Evolutionary conservation across 2,888 invertebrate species (phyloP), one percentile per base, ranked within the genome.

Genomic region (Metacarcinus magister): DNA sequence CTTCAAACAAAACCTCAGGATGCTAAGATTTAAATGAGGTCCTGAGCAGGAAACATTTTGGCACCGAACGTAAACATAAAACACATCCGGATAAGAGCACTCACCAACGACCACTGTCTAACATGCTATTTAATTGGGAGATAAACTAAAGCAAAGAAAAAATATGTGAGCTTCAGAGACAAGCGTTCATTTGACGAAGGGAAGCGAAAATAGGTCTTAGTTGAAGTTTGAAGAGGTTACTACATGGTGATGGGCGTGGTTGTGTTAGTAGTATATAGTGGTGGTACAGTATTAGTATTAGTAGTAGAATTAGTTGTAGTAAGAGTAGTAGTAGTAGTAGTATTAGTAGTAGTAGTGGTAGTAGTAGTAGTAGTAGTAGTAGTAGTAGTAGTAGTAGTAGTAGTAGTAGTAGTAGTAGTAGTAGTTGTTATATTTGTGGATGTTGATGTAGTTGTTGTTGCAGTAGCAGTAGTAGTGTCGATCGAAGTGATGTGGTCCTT

Each of bases 121-220:
- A 32, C 82, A 32, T 82, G 82, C 32, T 82, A 32, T 82, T 82
- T 82, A 82, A 82, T 82, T 82, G 82, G 82, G 82, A 82, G 82
- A 82, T 82, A 82, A 82, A 82, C 82, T 67, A 82, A 82, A 82
- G 28, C 60, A 67, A 67, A 67, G 60, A 67, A 67, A 67, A 67
- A 19, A 67, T 67, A 67, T 67, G 67, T 67, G 67, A 67, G 16
- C 67, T 67, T 16, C 67, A 23, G 67, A 23, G 67, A 67, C 67
- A 67, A 67, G 67, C 67, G n/a, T 67, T 67, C 67, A 67, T 67
- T 67, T 67, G 67, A 67, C 67, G 23, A 8, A 67, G 67, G 23
- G 67, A 67, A n/a, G n/a, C 2, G n/a, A 67, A 67, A 67, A 19
- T 4, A 67, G 60, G 23, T 13, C 60, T 67, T 67, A 19, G 60